These are phyloP conservation scores for Pipistrellus pipistrellus DNA, from an alignment of 2,797 vertebrate species.

Conservation along the genomic window DNA sequence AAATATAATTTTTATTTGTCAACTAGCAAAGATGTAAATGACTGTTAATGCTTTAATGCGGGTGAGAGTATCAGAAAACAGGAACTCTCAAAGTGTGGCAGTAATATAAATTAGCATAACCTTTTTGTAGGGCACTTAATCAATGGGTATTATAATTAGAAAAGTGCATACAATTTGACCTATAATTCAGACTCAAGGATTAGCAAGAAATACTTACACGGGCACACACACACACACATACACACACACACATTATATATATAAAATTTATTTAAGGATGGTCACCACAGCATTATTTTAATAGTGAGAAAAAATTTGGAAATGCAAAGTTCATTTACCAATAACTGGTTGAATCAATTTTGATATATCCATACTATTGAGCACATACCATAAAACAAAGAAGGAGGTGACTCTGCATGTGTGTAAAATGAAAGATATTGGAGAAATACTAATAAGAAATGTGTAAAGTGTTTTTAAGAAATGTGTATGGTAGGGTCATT, in stretches of 20 bases:
- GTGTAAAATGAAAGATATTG: neutral
- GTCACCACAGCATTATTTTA: conserved; percentile 21
- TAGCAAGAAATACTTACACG: conserved; percentile 19
- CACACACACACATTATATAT: neutral
- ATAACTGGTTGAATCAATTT: neutral
- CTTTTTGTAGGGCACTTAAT: conserved; percentile 80
- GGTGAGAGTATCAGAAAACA: conserved; percentile 74
- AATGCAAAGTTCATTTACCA: neutral
- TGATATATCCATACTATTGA: too few species aligned
- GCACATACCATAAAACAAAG: neutral
- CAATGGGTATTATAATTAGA: conserved; percentile 74
- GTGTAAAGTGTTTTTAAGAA: neutral
- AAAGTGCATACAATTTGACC: conserved; percentile 72
- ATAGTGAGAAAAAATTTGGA: neutral
- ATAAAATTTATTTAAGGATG: neutral
- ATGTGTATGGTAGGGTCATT: neutral
- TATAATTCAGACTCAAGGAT: conserved; percentile 59
- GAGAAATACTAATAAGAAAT: neutral
- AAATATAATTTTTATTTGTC: conserved; percentile 70
- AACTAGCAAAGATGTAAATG: conserved; percentile 66
- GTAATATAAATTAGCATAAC: conserved; percentile 79
- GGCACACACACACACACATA: neutral
- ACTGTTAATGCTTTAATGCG: conserved; percentile 60
- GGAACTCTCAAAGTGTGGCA: conserved; percentile 63
- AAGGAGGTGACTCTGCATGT: neutral